Percentiles rank a stretch among this genome's conserved stretches.
These are phyloP conservation scores for Sialia sialis DNA, from an alignment of 2,113 vertebrate species.

Conservation along the genomic window DNA sequence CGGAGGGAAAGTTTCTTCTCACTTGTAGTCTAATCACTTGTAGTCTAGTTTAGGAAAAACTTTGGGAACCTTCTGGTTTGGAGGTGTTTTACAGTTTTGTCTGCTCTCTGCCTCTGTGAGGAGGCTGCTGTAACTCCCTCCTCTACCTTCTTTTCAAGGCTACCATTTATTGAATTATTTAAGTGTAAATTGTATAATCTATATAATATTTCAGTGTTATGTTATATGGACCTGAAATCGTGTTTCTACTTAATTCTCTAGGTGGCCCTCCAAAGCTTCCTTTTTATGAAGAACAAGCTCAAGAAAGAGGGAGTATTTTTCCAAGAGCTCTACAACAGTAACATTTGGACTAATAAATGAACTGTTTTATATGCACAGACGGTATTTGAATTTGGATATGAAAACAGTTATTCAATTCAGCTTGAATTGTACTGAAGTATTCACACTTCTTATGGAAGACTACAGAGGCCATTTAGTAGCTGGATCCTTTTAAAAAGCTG, in stretches of 20 bases:
- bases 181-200: slow-evolving; percentile 40
- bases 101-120: not conserved
- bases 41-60: not conserved
- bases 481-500: slow-evolving; percentile 64
- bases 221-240: not conserved
- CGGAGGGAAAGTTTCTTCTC: not conserved
- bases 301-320: slow-evolving; percentile 65
- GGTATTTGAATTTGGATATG: slow-evolving; percentile 75
- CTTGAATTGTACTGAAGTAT: slow-evolving; percentile 71
- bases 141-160: not conserved
- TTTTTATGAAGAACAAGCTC: slow-evolving; percentile 56
- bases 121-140: not conserved
- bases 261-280: slow-evolving; percentile 54
- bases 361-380: slow-evolving; percentile 70
- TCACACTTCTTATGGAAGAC: slow-evolving; percentile 75
- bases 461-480: slow-evolving; percentile 69
- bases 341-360: slow-evolving; percentile 72
- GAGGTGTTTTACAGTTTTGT: not conserved
- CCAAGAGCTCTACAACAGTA: slow-evolving; percentile 67
- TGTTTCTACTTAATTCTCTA: slow-evolving; percentile 57
- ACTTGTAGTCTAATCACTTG: not conserved
- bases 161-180: slow-evolving; percentile 2
- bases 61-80: not conserved
- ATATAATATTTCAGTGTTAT: not conserved
- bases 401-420: slow-evolving; percentile 66